Conservation (phyloP, 2,113 vertebrate species). For the Climacteris rufus region DNA sequence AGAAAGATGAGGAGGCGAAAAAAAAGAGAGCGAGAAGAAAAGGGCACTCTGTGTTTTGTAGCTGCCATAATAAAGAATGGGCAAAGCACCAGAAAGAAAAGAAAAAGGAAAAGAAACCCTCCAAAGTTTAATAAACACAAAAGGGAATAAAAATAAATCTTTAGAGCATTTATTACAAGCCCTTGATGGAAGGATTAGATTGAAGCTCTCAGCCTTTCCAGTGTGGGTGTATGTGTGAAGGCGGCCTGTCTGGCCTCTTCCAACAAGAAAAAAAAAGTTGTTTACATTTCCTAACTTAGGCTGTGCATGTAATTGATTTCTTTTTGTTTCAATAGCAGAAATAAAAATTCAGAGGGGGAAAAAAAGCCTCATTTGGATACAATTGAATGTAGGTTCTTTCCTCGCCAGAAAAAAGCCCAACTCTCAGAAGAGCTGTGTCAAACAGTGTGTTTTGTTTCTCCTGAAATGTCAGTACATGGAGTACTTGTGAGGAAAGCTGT, state of each 20-base stretch:
- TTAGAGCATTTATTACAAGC: constrained; percentile 71
- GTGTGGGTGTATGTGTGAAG: constrained; percentile 39
- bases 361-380: background rate
- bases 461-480: constrained; percentile 18
- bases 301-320: constrained; percentile 25
- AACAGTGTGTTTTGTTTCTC: constrained; percentile 15
- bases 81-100: constrained; percentile 64
- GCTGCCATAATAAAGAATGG: constrained; percentile 64
- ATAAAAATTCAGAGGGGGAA: background rate
- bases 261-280: background rate
- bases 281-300: constrained; percentile 46
- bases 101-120: constrained; percentile 54
- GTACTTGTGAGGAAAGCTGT: constrained; percentile 4
- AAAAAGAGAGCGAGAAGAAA: constrained; percentile 20
- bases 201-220: constrained; percentile 49
- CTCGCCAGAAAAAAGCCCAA: background rate
- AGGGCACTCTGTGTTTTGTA: constrained; percentile 49
- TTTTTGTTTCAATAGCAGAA: constrained; percentile 33
- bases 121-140: constrained; percentile 78
- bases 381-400: constrained; percentile 8
- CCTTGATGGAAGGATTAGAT: constrained; percentile 58
- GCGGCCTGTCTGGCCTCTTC: background rate
- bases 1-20: constrained; percentile 38
- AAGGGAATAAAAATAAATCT: constrained; percentile 83
- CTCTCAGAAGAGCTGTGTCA: constrained; percentile 27